Percentiles rank a stretch among this genome's conserved stretches.
These are phyloP conservation scores for Cyclopterus lumpus DNA, from an alignment of 2,797 vertebrate species.

Conservation along the genomic window DNA sequence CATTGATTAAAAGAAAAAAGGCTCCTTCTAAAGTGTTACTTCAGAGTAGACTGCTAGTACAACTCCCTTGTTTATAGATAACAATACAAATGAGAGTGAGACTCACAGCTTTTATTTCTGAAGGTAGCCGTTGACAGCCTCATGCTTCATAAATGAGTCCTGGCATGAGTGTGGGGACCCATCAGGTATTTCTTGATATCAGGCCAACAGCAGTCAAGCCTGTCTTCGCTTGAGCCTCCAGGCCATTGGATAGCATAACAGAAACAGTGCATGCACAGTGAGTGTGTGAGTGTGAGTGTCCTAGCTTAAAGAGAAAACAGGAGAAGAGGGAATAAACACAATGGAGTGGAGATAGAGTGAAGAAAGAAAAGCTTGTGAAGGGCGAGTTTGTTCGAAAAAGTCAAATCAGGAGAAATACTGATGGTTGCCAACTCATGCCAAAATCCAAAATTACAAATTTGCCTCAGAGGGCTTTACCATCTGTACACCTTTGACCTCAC, in stretches of 20 bases:
- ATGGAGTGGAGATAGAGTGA: conserved; percentile 46
- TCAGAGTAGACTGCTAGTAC: conserved; percentile 7
- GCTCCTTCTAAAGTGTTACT: neutral
- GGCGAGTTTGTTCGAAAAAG: conserved; percentile 54
- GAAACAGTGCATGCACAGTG: conserved; percentile 12
- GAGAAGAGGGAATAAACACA: conserved; percentile 28
- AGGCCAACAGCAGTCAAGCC: conserved; percentile 76
- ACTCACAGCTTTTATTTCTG: conserved; percentile 48
- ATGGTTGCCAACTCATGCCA: conserved; percentile 52
- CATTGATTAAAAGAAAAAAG: neutral
- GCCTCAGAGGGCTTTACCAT: no score
- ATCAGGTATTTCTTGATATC: conserved; percentile 77
- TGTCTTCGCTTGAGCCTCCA: conserved; percentile 74
- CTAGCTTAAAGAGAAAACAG: conserved; percentile 17
- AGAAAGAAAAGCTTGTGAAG: conserved; percentile 18
- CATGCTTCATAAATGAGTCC: conserved; percentile 71
- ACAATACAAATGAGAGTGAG: conserved; percentile 43
- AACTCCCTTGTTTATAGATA: conserved; percentile 20
- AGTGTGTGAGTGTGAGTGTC: conserved; percentile 16
- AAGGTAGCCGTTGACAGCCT: conserved; percentile 60
- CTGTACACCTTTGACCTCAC: no score
- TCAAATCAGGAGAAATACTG: conserved; percentile 47
- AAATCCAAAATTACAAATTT: no score
- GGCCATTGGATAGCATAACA: conserved; percentile 69
- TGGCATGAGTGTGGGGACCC: conserved; percentile 68